These are phyloP conservation scores for Ciconia boyciana DNA, from an alignment of 2,113 vertebrate species.

Conservation along the genomic window DNA sequence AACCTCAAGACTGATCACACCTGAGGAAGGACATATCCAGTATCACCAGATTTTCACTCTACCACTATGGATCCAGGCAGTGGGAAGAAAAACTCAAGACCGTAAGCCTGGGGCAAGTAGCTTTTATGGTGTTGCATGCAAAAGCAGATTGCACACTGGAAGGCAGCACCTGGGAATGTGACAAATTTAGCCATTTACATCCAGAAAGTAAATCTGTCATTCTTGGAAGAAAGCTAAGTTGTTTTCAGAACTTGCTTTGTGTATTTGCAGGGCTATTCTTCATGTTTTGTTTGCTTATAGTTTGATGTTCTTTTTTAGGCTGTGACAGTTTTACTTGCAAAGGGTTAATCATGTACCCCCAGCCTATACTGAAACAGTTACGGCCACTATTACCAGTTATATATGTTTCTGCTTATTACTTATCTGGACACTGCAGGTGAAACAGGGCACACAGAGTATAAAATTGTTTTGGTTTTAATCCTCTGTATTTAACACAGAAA, in stretches of 20 bases:
- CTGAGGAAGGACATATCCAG: neutral
- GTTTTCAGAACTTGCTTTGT: neutral
- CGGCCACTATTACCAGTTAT: neutral
- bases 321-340: neutral
- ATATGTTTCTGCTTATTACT: neutral
- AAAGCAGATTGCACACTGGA: neutral
- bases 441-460: neutral
- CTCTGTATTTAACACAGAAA: neutral
- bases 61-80: neutral
- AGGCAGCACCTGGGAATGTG: neutral
- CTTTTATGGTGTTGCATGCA: neutral
- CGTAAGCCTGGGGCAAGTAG: rapidly evolving
- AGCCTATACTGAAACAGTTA: neutral
- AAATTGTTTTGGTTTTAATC: neutral
- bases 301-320: neutral
- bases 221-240: neutral
- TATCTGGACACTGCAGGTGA: neutral
- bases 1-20: neutral
- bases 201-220: neutral
- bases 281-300: neutral
- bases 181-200: neutral
- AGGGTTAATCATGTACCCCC: neutral
- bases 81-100: neutral
- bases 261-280: neutral
- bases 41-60: neutral